Evolutionary conservation across 2,797 vertebrate species (phyloP).

Genomic region (Lophius americanus): DNA sequence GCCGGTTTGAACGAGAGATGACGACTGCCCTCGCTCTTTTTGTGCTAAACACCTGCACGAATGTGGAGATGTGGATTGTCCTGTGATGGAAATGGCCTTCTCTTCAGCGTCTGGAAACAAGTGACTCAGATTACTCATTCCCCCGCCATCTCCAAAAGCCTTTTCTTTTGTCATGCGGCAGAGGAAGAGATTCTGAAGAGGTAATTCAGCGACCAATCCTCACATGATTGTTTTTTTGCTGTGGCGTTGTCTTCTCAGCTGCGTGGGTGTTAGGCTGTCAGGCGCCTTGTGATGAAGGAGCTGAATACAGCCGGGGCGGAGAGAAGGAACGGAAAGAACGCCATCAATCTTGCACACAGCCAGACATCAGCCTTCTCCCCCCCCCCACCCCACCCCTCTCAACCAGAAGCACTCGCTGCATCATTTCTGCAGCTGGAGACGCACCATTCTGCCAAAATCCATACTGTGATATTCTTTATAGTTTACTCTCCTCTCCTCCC

Average conservation of each 20-base stretch:
- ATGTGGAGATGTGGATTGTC: slow-evolving; percentile 29
- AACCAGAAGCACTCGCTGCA: slow-evolving; percentile 38
- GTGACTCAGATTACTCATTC: slow-evolving; percentile 55
- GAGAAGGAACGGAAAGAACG: slow-evolving; percentile 6
- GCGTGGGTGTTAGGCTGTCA: slow-evolving; percentile 60
- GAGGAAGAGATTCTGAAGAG: slow-evolving; percentile 16
- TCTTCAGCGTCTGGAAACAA: slow-evolving; percentile 56
- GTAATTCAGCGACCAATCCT: slow-evolving; percentile 37
- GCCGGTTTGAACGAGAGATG: slow-evolving; percentile 34
- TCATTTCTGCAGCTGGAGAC: slow-evolving; percentile 43
- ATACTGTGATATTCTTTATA: slow-evolving; percentile 1
- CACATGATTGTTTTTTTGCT: slow-evolving; percentile 28
- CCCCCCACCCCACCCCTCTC: slow-evolving; percentile 52
- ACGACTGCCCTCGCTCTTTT: slow-evolving; percentile 31
- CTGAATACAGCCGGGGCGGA: slow-evolving; percentile 40
- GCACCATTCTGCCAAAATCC: slow-evolving; percentile 5
- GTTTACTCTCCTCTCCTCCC: neutral
- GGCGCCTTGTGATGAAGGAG: slow-evolving; percentile 63
- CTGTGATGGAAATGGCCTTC: slow-evolving; percentile 44
- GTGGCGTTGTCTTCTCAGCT: slow-evolving; percentile 37
- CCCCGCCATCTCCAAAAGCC: slow-evolving; percentile 13
- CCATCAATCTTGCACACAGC: slow-evolving; percentile 57
- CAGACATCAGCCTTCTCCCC: slow-evolving; percentile 53
- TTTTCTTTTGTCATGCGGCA: slow-evolving; percentile 20
- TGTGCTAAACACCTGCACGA: slow-evolving; percentile 34